Evolutionary conservation across 2,888 invertebrate genomes (phyloP).

Genomic region (Nomada flava): DNA sequence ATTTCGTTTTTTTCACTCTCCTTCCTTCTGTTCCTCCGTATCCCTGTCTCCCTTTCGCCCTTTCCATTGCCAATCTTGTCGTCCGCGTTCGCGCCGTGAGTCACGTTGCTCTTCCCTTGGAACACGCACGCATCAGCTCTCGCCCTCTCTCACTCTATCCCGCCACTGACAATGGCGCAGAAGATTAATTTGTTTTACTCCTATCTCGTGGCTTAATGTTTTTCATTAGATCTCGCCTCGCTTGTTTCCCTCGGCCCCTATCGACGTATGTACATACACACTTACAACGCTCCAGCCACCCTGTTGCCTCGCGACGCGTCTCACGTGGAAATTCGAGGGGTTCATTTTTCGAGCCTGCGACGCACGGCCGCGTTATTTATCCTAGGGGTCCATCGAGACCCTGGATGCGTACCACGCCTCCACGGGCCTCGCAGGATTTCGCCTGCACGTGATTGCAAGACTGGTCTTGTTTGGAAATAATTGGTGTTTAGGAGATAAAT

Average conservation of each 20-base stretch:
- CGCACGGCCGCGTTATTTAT: conserved; percentile 3
- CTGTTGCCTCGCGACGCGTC: conserved; percentile 7
- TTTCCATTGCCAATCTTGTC: conserved; percentile 19
- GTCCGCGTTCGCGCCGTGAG: conserved; percentile 47
- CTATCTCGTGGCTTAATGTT: conserved; percentile 67
- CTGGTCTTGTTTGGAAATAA: background rate
- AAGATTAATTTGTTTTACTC: conserved; percentile 69
- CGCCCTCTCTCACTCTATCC: background rate
- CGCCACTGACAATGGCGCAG: conserved; percentile 50
- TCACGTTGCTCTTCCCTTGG: conserved; percentile 41
- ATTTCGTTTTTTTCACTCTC: conserved; percentile 32
- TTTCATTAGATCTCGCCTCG: conserved; percentile 64
- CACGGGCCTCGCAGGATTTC: conserved; percentile 17
- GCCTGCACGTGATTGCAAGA: conserved; percentile 20
- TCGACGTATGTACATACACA: conserved; percentile 25
- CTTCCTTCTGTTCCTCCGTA: background rate
- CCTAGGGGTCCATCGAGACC: conserved; percentile 1
- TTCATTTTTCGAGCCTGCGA: background rate
- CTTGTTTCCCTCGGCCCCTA: conserved; percentile 17
- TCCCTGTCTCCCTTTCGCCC: background rate
- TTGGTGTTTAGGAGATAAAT: no score
- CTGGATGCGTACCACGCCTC: background rate
- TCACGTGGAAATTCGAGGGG: conserved; percentile 2
- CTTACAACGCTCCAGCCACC: conserved; percentile 38
- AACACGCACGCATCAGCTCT: background rate